Conservation (phyloP, 2,888 invertebrate genomes). For the Sipha maydis region DNA sequence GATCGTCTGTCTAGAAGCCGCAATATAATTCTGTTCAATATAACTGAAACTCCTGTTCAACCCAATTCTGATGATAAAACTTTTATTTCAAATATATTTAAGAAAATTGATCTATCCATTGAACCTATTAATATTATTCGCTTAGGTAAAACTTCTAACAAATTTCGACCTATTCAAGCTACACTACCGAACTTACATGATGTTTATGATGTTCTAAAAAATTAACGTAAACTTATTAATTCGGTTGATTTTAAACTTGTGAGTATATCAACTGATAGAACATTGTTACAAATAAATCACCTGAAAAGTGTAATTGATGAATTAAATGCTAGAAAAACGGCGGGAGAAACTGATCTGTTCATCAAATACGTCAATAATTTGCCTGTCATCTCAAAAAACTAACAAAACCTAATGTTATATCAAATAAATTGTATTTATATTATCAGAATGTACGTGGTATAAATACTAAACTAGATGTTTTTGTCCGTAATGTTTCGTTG, state of each 20-base stretch:
- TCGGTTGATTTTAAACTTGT: not conserved
- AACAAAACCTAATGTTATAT: constrained; percentile 8
- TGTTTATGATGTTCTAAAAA: constrained; percentile 23
- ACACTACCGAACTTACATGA: not conserved
- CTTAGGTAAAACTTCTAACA: constrained; percentile 11
- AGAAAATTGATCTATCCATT: not conserved
- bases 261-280: not conserved
- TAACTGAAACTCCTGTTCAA: constrained; percentile 2
- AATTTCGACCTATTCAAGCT: not conserved
- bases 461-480: too few relatives aligned
- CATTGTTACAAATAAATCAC: not conserved
- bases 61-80: not conserved
- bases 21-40: constrained; percentile 14
- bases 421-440: constrained; percentile 14
- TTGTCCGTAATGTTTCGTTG: too few relatives aligned
- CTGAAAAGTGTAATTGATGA: not conserved
- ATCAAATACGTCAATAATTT: not conserved
- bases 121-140: constrained; percentile 13
- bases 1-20: constrained; percentile 1
- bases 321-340: constrained; percentile 1
- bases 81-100: constrained; percentile 15
- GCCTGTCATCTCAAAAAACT: not conserved
- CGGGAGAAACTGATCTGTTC: not conserved
- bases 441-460: not conserved
- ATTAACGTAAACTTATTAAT: constrained; percentile 7